These are phyloP conservation scores for Hirundichthys speculiger DNA, from an alignment of 2,113 vertebrate genomes.

Conservation along the genomic window DNA sequence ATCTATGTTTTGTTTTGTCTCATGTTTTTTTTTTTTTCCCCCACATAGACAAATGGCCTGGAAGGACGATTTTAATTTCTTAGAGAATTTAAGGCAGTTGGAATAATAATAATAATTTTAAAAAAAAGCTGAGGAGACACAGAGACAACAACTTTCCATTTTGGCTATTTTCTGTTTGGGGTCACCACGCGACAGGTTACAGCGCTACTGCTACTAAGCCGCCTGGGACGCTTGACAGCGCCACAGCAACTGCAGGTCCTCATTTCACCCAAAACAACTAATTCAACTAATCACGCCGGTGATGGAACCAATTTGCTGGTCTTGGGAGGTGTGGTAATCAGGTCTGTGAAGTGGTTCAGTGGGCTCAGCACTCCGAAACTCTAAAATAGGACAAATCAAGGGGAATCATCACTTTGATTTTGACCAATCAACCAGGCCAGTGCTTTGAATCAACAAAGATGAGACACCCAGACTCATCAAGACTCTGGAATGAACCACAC, in stretches of 20 bases:
- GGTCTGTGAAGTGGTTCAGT: constrained; percentile 54
- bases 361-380: constrained; percentile 30
- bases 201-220: too few relatives aligned
- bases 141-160: too few relatives aligned
- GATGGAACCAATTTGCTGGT: constrained; percentile 69
- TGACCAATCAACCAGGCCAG: constrained; percentile 59
- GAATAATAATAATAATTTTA: too few relatives aligned
- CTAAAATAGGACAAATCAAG: constrained; percentile 65
- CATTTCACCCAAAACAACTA: constrained; percentile 65
- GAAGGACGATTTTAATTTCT: constrained; percentile 10
- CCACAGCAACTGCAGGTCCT: constrained; percentile 28
- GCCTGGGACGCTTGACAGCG: too few relatives aligned
- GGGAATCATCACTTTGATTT: constrained; percentile 66
- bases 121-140: too few relatives aligned
- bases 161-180: too few relatives aligned
- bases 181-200: too few relatives aligned
- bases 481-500: constrained; percentile 25
- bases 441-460: constrained; percentile 47
- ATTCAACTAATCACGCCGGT: constrained; percentile 66
- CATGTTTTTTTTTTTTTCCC: constrained; percentile 7
- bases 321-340: constrained; percentile 63
- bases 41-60: constrained; percentile 28
- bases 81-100: background rate
- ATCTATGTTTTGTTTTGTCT: background rate
- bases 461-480: constrained; percentile 68